Evolutionary conservation across 2,113 vertebrate species (phyloP).

Genomic region (Eretmochelys imbricata): DNA sequence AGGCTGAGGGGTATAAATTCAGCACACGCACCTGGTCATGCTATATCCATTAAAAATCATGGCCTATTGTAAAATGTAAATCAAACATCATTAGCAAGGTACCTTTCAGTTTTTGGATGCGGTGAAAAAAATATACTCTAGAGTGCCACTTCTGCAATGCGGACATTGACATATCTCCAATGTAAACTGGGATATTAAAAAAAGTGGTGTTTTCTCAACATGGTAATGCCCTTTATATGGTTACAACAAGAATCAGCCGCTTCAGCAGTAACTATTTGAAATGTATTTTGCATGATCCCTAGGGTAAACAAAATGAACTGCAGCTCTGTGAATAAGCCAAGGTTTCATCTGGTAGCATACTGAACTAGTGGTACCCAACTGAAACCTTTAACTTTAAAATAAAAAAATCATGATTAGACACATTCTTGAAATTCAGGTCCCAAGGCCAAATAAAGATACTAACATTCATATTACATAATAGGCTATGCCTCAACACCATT

Average conservation of each 20-base stretch:
- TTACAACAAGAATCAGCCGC: slow-evolving; percentile 77
- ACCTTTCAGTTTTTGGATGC: slow-evolving; percentile 46
- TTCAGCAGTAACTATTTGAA: slow-evolving; percentile 79
- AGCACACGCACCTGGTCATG: slow-evolving; percentile 51
- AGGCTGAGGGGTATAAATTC: slow-evolving; percentile 64
- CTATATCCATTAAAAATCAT: slow-evolving; percentile 54
- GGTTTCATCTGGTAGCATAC: slow-evolving; percentile 77
- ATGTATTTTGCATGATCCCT: slow-evolving; percentile 76
- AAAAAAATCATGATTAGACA: slow-evolving; percentile 67
- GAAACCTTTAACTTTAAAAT: slow-evolving; percentile 74
- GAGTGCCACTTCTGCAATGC: slow-evolving; percentile 66
- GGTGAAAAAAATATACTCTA: slow-evolving; percentile 44
- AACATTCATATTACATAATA: slow-evolving; percentile 70
- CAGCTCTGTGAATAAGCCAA: slow-evolving; percentile 73
- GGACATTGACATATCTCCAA: slow-evolving; percentile 70
- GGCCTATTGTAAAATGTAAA: slow-evolving; percentile 48
- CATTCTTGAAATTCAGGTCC: slow-evolving; percentile 77
- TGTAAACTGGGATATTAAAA: slow-evolving; percentile 64
- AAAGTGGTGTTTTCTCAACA: slow-evolving; percentile 80
- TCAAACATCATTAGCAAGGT: slow-evolving; percentile 11
- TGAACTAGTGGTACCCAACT: slow-evolving; percentile 63
- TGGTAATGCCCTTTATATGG: slow-evolving; percentile 84
- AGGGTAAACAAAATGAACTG: slow-evolving; percentile 79
- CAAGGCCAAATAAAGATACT: slow-evolving; percentile 75
- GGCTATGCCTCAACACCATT: slow-evolving; percentile 79